These are phyloP conservation scores for Leptinotarsa rubiginosa DNA, from an alignment of 2,888 invertebrate species.

Conservation along the genomic window DNA sequence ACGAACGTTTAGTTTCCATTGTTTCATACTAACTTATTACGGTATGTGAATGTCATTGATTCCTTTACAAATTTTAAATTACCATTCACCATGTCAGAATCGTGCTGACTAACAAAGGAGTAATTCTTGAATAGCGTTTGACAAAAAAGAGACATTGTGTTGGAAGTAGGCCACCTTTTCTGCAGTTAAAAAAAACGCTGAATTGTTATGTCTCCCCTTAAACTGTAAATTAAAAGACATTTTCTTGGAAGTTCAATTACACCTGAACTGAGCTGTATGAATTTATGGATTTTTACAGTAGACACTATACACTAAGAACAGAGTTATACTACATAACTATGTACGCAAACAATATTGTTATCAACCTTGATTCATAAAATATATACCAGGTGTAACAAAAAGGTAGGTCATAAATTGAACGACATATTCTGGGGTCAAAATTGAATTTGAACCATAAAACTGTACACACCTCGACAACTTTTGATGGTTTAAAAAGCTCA, in stretches of 20 bases:
- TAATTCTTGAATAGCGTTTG: conserved; percentile 25
- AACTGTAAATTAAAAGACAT: neutral
- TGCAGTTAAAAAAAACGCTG: neutral
- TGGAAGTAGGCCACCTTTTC: conserved; percentile 20
- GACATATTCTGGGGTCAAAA: too few relatives aligned
- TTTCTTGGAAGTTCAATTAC: neutral
- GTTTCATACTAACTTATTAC: conserved; percentile 29
- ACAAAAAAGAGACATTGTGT: conserved; percentile 26
- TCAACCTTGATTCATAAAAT: too few relatives aligned
- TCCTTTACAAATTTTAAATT: conserved; percentile 34
- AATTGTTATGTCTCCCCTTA: neutral
- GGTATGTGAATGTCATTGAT: conserved; percentile 30
- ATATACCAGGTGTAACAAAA: too few relatives aligned
- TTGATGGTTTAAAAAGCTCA: too few relatives aligned
- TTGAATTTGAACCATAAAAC: too few relatives aligned
- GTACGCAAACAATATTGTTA: too few relatives aligned
- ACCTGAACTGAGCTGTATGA: too few relatives aligned
- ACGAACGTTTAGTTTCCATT: conserved; percentile 29
- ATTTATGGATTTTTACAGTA: too few relatives aligned
- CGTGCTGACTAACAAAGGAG: conserved; percentile 26
- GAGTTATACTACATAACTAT: too few relatives aligned
- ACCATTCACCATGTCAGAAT: conserved; percentile 28
- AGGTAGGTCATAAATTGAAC: too few relatives aligned
- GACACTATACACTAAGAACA: too few relatives aligned
- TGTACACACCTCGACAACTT: too few relatives aligned